A percentile compares a stretch with the other conserved stretches of the same genome.
phyloP scores from a whole-genome alignment of 2,888 invertebrate species.

The Synergus gifuensis region DNA sequence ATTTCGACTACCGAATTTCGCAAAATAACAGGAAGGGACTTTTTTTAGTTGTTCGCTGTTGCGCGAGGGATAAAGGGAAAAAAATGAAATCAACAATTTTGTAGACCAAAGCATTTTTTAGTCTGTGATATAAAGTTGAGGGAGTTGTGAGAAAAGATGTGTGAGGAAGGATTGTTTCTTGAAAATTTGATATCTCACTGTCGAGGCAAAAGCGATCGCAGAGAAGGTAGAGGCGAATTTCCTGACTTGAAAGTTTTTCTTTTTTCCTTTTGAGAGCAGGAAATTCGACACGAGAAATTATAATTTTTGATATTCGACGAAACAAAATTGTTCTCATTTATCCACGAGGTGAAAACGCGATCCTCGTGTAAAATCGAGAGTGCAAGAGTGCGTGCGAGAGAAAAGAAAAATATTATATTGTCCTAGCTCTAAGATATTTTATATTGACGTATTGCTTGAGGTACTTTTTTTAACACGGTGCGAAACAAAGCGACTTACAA shows the following conservation, averaged over 20 bases:
- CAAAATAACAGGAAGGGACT: neutral
- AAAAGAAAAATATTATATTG: slow-evolving; percentile 42
- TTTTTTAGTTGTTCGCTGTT: slow-evolving; percentile 3
- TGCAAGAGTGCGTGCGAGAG: slow-evolving; percentile 31
- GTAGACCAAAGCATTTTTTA: slow-evolving; percentile 78
- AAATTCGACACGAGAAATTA: slow-evolving; percentile 24
- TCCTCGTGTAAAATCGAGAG: slow-evolving; percentile 36
- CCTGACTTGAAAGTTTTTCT: neutral
- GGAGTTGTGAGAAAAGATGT: slow-evolving; percentile 64
- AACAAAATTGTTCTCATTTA: slow-evolving; percentile 56
- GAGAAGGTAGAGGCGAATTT: neutral
- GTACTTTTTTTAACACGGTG: slow-evolving; percentile 60
- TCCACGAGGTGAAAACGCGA: slow-evolving; percentile 41
- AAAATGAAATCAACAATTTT: slow-evolving; percentile 59
- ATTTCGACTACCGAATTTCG: slow-evolving; percentile 4
- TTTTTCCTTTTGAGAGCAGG: neutral
- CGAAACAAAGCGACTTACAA: slow-evolving; percentile 50
- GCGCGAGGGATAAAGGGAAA: slow-evolving; percentile 45
- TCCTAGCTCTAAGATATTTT: slow-evolving; percentile 63
- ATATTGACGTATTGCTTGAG: slow-evolving; percentile 65
- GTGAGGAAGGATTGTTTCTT: slow-evolving; percentile 53
- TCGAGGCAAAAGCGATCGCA: neutral
- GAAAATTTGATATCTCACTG: neutral
- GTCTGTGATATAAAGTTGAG: slow-evolving; percentile 75
- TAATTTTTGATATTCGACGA: slow-evolving; percentile 53